Evolutionary conservation across 2,797 vertebrate species (phyloP), one percentile per base, ranked within the genome.

Genomic region (Nyctibius grandis): DNA sequence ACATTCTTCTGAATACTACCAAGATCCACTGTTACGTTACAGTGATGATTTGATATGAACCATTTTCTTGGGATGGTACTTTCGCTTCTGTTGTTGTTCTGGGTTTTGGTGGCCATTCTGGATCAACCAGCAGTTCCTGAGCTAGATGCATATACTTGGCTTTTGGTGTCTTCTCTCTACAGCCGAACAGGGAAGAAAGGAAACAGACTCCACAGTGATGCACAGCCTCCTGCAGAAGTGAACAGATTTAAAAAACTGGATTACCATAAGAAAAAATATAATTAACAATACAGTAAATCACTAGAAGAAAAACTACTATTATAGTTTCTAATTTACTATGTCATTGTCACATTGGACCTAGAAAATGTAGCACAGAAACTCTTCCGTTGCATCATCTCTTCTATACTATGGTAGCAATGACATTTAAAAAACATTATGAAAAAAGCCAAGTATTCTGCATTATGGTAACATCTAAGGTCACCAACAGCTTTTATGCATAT

Each of bases 91-190:
- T 99, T 59, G 99, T 99, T 56, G 99, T 99, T 93, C 99, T 99
- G 88, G 99, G 99, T 97, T 99, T 99, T 57, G 99, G 99, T 31
- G 99, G 99, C 99, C 99, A 99, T 92, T 99, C 99, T 1, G 99
- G 99, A 96, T 99, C 99, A 65, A 99, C 98, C 59, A 98, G 97
- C 87, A 99, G 98, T 97, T 99, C 99, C 98, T 99, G 99, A 91
- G 99, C 99, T 96, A 99, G 98, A 91, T 99, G 98, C 99, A 99
- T 99, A 96, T 99, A 99, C 90, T 99, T 99, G 60, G 99, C 99
- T 97, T 99, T 99, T 92, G 99, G 99, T 3, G 96, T 97, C 90
- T 97, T 98, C 95, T 98, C 98, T 94, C 88, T 97, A 54, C 96
- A 98, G 61, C 98, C 98, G 85, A 98, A 98, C 26, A 98, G 87